Percentiles rank a stretch among this genome's conserved stretches.
Evolutionary conservation across 2,113 vertebrate genomes (phyloP).

Genomic region (Clarias macrocephalus): DNA sequence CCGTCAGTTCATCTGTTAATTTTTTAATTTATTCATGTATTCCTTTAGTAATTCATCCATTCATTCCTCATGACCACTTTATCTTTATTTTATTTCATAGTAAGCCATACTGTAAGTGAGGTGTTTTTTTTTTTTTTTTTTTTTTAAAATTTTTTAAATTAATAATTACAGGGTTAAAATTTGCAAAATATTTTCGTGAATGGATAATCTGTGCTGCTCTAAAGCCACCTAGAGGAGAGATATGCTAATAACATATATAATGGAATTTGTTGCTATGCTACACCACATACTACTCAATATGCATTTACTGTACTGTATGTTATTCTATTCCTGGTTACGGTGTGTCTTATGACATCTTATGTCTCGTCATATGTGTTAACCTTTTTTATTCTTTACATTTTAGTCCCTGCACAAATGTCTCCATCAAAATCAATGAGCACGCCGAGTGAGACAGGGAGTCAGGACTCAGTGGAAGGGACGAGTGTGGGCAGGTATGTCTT

Average conservation of each 20-base stretch:
- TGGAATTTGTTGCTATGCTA: background rate
- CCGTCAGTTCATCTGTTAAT: background rate
- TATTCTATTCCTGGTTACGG: background rate
- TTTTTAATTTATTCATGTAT: background rate
- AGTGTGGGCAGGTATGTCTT: constrained; percentile 84
- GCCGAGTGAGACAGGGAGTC: constrained; percentile 95
- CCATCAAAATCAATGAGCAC: constrained; percentile 98
- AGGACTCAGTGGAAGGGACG: constrained; percentile 91
- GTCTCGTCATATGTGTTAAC: background rate
- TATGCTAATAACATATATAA: background rate
- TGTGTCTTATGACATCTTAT: background rate
- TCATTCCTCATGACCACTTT: background rate
- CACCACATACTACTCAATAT: no score
- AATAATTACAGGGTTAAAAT: background rate
- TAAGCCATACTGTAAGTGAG: background rate
- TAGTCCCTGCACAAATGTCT: constrained; percentile 97
- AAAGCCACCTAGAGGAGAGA: constrained; percentile 47
- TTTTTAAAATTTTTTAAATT: no score
- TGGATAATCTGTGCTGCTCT: background rate
- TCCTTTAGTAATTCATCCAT: background rate
- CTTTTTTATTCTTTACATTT: constrained; percentile 60
- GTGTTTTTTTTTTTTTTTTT: no score
- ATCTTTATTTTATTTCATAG: background rate
- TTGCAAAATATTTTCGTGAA: background rate
- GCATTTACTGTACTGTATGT: background rate